Conservation (phyloP, 2,888 invertebrate genomes). For the Mesorhabditis sp. region DNA sequence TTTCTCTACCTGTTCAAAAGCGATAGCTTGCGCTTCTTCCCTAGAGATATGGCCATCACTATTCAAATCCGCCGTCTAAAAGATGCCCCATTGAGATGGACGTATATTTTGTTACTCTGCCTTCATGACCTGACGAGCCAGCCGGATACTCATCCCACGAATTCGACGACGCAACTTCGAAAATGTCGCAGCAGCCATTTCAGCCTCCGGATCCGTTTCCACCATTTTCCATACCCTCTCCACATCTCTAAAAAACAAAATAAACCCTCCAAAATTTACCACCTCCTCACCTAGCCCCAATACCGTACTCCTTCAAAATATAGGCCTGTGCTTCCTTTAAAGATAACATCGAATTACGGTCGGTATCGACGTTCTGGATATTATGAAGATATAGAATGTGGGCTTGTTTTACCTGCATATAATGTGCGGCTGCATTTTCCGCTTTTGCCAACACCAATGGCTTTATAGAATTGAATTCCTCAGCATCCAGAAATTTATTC, state of each 20-base stretch:
- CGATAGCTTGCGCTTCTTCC: conserved; percentile 52
- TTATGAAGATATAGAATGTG: not conserved
- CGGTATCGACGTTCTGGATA: conserved; percentile 45
- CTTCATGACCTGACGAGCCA: conserved; percentile 56
- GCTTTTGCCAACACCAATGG: conserved; percentile 53
- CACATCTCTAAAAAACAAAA: conserved; percentile 33
- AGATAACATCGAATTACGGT: conserved; percentile 46
- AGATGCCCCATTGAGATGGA: not conserved
- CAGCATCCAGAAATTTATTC: conserved; percentile 24
- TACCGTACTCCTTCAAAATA: conserved; percentile 54
- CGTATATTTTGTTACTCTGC: conserved; percentile 16
- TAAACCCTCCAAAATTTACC: not conserved
- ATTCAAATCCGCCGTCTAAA: conserved; percentile 44
- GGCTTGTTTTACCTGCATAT: conserved; percentile 32
- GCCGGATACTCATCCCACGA: conserved; percentile 55
- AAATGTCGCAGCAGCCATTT: conserved; percentile 48
- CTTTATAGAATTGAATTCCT: conserved; percentile 52
- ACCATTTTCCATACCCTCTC: conserved; percentile 52
- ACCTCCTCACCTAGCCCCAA: conserved; percentile 19
- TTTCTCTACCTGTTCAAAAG: conserved; percentile 39
- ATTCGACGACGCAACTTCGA: conserved; percentile 47
- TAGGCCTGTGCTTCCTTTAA: conserved; percentile 51
- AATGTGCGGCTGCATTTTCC: conserved; percentile 52
- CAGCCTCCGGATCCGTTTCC: conserved; percentile 35
- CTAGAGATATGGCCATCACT: conserved; percentile 54